Evolutionary conservation across 2,797 vertebrate genomes (phyloP).

Genomic region (Heliangelus exortis): DNA sequence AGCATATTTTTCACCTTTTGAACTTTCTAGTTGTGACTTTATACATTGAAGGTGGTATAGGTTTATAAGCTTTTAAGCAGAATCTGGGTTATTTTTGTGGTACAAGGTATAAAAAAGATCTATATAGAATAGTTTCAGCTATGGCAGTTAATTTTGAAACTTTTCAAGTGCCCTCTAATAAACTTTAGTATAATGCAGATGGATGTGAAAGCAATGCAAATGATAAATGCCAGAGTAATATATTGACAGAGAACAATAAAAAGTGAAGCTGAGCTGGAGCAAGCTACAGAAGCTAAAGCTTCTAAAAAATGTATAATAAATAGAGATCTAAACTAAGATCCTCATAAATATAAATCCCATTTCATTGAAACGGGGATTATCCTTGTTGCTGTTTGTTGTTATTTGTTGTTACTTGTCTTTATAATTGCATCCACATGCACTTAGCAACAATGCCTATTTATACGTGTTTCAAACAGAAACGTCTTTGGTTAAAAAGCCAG

Average conservation of each 20-base stretch:
- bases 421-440: background rate
- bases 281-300: background rate
- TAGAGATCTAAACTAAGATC: constrained; percentile 2
- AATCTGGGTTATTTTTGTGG: background rate
- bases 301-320: constrained; percentile 12
- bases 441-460: constrained; percentile 21
- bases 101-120: background rate
- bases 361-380: constrained; percentile 22
- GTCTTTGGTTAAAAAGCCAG: background rate
- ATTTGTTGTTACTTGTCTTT: background rate
- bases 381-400: background rate
- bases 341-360: constrained; percentile 29
- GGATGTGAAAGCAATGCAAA: constrained; percentile 4
- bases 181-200: background rate
- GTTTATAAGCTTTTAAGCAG: constrained; percentile 19
- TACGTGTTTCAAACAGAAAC: background rate
- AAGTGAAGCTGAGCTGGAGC: background rate
- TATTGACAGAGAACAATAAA: constrained; percentile 36
- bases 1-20: background rate
- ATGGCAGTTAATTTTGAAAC: background rate
- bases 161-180: constrained; percentile 3
- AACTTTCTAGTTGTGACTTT: background rate
- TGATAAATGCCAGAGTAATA: background rate
- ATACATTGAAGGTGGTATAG: background rate
- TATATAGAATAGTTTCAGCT: background rate